Base-by-base conservation (phyloP, 2,888 invertebrate species). In the Diarsia rubi region DNA sequence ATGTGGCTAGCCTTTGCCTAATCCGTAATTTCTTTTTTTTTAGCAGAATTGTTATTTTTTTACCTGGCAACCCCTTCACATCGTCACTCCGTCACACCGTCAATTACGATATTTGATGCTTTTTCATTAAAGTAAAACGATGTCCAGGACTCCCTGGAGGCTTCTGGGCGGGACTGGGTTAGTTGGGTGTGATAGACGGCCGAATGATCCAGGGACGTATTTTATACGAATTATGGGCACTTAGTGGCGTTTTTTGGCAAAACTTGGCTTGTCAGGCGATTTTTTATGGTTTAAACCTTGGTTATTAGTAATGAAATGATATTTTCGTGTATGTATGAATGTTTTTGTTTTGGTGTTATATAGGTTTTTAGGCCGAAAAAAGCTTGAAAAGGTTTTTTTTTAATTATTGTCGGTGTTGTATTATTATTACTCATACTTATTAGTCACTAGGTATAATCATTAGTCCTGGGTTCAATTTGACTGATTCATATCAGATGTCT, bases 91-190 rank as follows among this genome's bases (percentile, higher is more conserved):
- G 83, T 85, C 87, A 88, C 88, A 88, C 82, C 89, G 88, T 95
- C 95, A 95, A 95, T 96, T 96, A 95, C 91, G 94, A 91, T 93
- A 95, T 95, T 95, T 95, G 95, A 96, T 95, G 95, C 91, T 93
- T 93, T 95, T 96, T 95, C 96, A 95, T 96, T 95, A 95, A 93
- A 94, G 88, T 89, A 78, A 91, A 90, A 94, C 90, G 90, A 91
- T 89, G 86, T 94, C 93, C 93, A 70, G 47, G 94, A 91, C 93
- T 85, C 94, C 93, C 93, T 71, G 47, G 94, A 91, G 93, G 84
- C 87, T 60, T 72, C 63, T 69, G 90, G 90, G 86, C 73, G 89
- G 89, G 86, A 86, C 89, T 92, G 86, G 93, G 93, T 93, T 92
- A 92, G 89, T 89, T 90, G 84, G 88, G 88, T 84, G 87, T 88